Evolutionary conservation across 2,888 invertebrate genomes (phyloP).

Genomic region (Tenodera sinensis): DNA sequence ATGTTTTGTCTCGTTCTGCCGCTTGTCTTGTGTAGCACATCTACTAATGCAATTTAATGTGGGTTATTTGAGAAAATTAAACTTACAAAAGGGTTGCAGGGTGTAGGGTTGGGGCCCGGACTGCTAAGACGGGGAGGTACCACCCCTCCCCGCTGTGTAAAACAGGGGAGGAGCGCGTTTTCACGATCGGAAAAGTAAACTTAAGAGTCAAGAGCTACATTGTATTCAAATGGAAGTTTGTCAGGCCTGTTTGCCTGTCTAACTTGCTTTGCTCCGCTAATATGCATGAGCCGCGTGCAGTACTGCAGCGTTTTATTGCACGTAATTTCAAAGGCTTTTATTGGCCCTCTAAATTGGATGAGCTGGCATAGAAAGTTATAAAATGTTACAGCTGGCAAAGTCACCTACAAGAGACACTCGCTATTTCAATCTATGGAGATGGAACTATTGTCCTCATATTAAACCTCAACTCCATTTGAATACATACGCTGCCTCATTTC

Average conservation of each 20-base stretch:
- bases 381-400: neutral
- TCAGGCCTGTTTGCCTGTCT: neutral
- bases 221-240: neutral
- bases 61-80: slow-evolving; percentile 27
- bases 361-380: neutral
- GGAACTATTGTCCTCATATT: neutral
- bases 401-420: neutral
- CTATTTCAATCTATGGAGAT: neutral
- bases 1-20: slow-evolving; percentile 1
- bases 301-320: neutral
- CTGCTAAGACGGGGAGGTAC: neutral
- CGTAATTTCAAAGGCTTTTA: neutral
- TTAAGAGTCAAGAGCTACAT: neutral
- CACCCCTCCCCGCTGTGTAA: neutral
- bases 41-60: slow-evolving; percentile 25
- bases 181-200: slow-evolving; percentile 1
- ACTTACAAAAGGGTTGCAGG: slow-evolving; percentile 19
- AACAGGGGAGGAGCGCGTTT: neutral
- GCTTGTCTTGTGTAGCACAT: neutral
- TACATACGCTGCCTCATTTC: neutral
- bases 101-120: neutral
- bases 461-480: neutral
- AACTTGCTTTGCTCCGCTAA: neutral
- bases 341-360: neutral
- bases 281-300: neutral